Base-by-base conservation (phyloP, 2,797 vertebrate species). In the Microctenopoma stevenorrisi region DNA sequence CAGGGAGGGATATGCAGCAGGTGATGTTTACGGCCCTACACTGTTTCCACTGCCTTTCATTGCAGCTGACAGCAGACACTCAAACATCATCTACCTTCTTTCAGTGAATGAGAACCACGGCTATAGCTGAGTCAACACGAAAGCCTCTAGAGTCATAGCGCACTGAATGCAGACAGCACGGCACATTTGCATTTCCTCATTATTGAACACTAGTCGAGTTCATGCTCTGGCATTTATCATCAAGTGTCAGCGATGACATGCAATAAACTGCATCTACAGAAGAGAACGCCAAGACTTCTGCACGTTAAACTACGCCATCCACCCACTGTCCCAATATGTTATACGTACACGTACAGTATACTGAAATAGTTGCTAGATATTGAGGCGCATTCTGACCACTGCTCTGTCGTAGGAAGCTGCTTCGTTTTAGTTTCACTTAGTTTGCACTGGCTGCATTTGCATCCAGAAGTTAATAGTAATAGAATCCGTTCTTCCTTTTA, bases 1-100 rank as follows among this genome's bases (percentile, higher is more conserved):
- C 40, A 54, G 43, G 64, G 51, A 54, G 43, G 64, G 51, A 50
- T 1, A 13, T 2, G 0, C 0, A 28, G 28, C 37, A 64, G 58
- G 9, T 55, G 63, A 53, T 42, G 5, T 15, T 18, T 42, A 16
- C 0, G 15, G 33, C 16, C 4, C 28, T 2, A 28, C 43, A 13
- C 37, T 1, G 14, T 68, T 78, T 74, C 62, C 22, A 67, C 18
- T 60, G 10, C 13, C 4, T 2, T 16, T 59, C 42, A 47, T 0
- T 12, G 49, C 37, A 15, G 68, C 46, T 37, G 26, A 22, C 13
- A 48, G 14, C 43, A 58, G 25, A 30, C 8, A 5, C 18, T 2
- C 1, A 35, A 4, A 18, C 7, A 1, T 16, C n/a, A 43, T 33
- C 16, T 52, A 5, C 3, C 5, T 18, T 1, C 4, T 40, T 56